Base-by-base conservation (phyloP, 1,140 invertebrate genomes). In the Leptopilina clavipes region DNA sequence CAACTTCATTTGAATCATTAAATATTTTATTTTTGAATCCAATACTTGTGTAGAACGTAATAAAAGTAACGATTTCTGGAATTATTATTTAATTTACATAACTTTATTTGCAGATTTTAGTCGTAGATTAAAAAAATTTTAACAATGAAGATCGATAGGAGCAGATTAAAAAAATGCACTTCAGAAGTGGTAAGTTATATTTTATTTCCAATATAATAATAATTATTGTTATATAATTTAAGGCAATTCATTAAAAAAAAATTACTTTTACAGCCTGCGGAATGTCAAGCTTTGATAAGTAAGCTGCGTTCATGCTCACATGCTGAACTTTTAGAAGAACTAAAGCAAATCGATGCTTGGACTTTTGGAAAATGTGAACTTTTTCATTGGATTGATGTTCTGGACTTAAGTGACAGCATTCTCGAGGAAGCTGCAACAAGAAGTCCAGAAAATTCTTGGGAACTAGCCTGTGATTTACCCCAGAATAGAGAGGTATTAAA, bases 301-400 rank as follows among this genome's bases (percentile, higher is more conserved):
- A 94, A 94, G 85, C 86, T 97, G 25, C 94, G 94, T 85, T 92
- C 91, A 77, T 95, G 95, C 85, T 93, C 93, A 54, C 92, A 94
- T 78, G 90, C 93, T 76, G 95, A 96, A 86, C 89, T 97, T 43
- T 88, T 95, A 1, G 91, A 93, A 73, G 95, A 96, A 86, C 86
- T 97, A 25, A 93, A 93, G 78, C 93, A 93, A 76, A 94, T 97
- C 78, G 95, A 95, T 83, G 93, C 94, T 40, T 97, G 96, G 96
- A 96, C 95, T 43, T 97, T 94, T 90, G 96, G 96, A 74, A 97
- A 97, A 92, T 97, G 96, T 90, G 96, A 98, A 90, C 90, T 98
- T 11, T 96, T 95, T 85, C 96, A 98, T 88, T 98, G 96, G 96
- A 95, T 96, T 72, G 95, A 97, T 91, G 94, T 97, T 6, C 90